These are phyloP conservation scores for Sminthurinus aureus DNA, from an alignment of 2,888 invertebrate genomes.

Conservation along the genomic window DNA sequence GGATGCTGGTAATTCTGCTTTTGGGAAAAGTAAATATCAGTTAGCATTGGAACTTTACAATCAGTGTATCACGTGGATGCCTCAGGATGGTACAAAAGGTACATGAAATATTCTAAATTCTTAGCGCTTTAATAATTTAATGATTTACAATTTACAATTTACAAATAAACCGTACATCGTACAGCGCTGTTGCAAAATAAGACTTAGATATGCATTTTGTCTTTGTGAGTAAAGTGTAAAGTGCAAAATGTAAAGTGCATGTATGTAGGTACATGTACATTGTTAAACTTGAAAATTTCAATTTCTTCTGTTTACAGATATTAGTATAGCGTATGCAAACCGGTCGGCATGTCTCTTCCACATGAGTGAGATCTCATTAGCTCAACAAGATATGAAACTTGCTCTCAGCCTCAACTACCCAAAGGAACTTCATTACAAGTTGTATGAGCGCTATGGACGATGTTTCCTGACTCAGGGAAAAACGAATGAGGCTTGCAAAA, in stretches of 20 bases:
- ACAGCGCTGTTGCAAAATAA: neutral
- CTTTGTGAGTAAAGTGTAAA: neutral
- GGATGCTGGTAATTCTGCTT: constrained; percentile 36
- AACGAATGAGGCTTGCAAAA: constrained; percentile 45
- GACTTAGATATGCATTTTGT: neutral
- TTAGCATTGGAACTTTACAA: constrained; percentile 52
- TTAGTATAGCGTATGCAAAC: constrained; percentile 73
- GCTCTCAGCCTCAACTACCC: constrained; percentile 76
- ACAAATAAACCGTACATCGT: too few relatives aligned
- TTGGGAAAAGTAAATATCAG: constrained; percentile 37
- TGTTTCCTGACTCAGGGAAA: constrained; percentile 51
- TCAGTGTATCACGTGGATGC: constrained; percentile 54
- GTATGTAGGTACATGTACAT: neutral
- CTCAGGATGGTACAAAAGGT: constrained; percentile 53
- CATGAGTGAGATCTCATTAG: constrained; percentile 68
- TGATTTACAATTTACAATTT: too few relatives aligned
- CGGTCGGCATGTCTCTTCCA: constrained; percentile 73
- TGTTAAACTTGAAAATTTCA: neutral
- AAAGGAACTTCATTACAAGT: constrained; percentile 55
- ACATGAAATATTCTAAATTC: constrained; percentile 21
- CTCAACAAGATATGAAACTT: constrained; percentile 73
- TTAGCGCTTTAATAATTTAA: too few relatives aligned
- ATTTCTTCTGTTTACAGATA: constrained; percentile 17
- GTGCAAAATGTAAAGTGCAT: neutral
- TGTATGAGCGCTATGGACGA: constrained; percentile 55